phyloP scores from a whole-genome alignment of 2,797 vertebrate species.

The Anisognathus igniventris region DNA sequence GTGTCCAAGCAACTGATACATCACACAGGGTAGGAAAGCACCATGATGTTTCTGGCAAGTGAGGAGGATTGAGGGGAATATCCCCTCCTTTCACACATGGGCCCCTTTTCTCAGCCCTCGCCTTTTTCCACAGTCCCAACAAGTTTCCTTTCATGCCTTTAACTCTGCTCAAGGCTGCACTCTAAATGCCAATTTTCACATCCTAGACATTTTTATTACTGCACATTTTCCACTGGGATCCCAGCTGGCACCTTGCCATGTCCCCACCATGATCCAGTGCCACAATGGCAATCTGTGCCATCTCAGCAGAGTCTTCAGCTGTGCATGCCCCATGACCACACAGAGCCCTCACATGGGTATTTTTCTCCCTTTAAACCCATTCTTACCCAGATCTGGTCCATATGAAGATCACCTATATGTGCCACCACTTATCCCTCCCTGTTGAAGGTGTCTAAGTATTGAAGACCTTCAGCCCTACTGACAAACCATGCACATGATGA shows the following conservation, averaged over 20 bases:
- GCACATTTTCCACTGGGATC: background rate
- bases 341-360: background rate
- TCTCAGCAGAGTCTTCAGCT: background rate
- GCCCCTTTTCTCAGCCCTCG: background rate
- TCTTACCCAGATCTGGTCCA: background rate
- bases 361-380: background rate
- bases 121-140: background rate
- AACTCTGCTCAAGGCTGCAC: background rate
- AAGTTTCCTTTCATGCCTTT: background rate
- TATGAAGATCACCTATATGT: background rate
- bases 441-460: background rate
- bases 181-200: background rate
- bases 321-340: background rate
- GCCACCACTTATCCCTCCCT: background rate
- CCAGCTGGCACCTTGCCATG: background rate
- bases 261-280: background rate
- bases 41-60: background rate
- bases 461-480: background rate
- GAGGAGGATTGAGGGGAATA: background rate
- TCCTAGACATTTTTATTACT: background rate
- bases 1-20: background rate
- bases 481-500: background rate
- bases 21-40: background rate
- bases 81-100: background rate
- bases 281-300: background rate